A percentile compares a stretch with the other conserved stretches of the same genome.
phyloP scores from a whole-genome alignment of 1,140 invertebrate species.

The Mercenaria mercenaria region DNA sequence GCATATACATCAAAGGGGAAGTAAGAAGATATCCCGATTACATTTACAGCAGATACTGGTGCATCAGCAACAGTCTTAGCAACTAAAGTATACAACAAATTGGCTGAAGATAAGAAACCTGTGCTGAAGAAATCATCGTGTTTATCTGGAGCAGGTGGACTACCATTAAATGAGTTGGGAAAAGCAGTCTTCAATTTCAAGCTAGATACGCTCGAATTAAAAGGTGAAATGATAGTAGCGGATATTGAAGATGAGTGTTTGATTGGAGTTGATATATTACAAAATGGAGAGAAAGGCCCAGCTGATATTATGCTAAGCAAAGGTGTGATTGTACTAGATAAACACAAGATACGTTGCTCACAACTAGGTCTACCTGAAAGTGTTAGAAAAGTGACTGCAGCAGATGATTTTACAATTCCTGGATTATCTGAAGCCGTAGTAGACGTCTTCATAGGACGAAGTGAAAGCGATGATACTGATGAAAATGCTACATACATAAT shows the following conservation, averaged over 20 bases:
- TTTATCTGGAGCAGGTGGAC: neutral
- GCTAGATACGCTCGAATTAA: neutral
- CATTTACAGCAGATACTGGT: constrained; percentile 15
- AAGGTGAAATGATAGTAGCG: constrained; percentile 4
- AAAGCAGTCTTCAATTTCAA: constrained; percentile 20
- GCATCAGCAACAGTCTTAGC: neutral
- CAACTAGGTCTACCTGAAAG: neutral
- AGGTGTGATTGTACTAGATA: neutral
- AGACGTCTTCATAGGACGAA: neutral
- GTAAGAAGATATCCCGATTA: neutral
- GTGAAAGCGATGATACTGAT: neutral
- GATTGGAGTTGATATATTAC: neutral
- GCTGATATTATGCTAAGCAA: constrained; percentile 19
- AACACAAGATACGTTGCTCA: neutral
- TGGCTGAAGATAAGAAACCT: neutral
- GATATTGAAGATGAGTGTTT: constrained; percentile 17
- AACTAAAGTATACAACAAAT: neutral
- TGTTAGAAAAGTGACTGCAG: neutral
- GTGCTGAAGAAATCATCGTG: neutral
- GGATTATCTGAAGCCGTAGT: neutral
- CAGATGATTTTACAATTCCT: neutral
- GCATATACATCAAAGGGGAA: neutral
- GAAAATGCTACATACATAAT: neutral
- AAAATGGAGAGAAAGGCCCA: neutral
- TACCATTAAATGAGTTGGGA: constrained; percentile 2